Evolutionary conservation across 37 sponge, comb jelly and placozoan species (phyloP).

Genomic region (Beroe ovata): DNA sequence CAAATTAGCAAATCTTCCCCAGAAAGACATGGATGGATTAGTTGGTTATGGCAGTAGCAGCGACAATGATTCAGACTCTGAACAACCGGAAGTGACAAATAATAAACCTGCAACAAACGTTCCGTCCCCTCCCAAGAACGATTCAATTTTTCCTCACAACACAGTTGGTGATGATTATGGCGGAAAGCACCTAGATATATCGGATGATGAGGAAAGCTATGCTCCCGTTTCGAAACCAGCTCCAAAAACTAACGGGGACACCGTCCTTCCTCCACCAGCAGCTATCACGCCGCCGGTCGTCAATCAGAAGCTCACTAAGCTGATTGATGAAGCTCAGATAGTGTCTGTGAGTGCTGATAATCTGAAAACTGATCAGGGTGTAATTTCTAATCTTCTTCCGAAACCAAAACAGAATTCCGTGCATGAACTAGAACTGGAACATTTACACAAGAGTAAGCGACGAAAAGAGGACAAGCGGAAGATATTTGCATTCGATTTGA

Average conservation of each 20-base stretch:
- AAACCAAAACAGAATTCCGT: conserved; percentile 2
- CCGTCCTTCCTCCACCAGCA: background rate
- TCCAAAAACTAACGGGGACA: background rate
- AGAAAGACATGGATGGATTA: background rate
- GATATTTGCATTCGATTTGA: conserved; percentile 55
- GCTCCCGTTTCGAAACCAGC: background rate
- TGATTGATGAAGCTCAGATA: conserved; percentile 84
- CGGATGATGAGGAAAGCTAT: conserved; percentile 59
- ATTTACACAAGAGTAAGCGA: conserved; percentile 30
- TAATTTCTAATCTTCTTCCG: conserved; percentile 8
- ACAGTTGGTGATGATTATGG: background rate
- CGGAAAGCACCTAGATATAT: conserved; percentile 14
- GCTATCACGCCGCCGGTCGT: too few species aligned
- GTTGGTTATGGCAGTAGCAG: conserved; percentile 64
- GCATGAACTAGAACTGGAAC: conserved; percentile 30
- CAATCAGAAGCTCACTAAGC: conserved; percentile 69
- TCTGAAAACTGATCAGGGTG: conserved; percentile 82
- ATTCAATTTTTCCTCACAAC: background rate
- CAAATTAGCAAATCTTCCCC: too few species aligned
- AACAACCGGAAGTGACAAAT: background rate
- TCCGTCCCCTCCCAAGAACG: background rate
- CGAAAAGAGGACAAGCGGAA: conserved; percentile 29
- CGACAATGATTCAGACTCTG: conserved; percentile 51
- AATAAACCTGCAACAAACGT: background rate
- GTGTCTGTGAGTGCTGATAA: conserved; percentile 78